A percentile compares a stretch with the other conserved stretches of the same genome.
These are phyloP conservation scores for Amphipoea lucens DNA, from an alignment of 2,888 invertebrate genomes.

Conservation along the genomic window DNA sequence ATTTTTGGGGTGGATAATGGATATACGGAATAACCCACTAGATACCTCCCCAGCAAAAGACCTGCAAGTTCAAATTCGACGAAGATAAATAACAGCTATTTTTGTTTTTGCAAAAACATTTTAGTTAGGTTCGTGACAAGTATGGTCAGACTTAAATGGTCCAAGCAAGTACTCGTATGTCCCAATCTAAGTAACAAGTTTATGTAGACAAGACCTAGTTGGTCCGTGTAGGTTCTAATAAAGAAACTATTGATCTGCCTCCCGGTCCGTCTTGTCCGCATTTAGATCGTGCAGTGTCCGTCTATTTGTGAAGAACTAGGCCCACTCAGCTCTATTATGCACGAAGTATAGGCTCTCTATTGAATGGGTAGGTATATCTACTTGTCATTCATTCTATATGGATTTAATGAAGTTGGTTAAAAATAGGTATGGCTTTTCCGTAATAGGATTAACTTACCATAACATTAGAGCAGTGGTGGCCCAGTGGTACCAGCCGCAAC, in stretches of 20 bases:
- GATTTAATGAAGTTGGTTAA: neutral
- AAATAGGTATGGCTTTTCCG: neutral
- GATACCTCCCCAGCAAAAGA: neutral
- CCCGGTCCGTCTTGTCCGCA: conserved; percentile 15
- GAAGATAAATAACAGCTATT: neutral
- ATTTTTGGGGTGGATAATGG: too few relatives aligned
- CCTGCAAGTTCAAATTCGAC: neutral
- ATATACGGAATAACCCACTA: neutral
- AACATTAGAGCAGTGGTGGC: neutral
- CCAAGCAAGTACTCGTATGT: neutral
- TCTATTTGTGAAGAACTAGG: conserved; percentile 48
- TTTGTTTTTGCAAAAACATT: neutral
- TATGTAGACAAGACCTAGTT: neutral
- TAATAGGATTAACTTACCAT: neutral
- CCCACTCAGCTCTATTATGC: conserved; percentile 44
- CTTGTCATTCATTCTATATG: conserved; percentile 5
- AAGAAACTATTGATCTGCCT: conserved; percentile 47
- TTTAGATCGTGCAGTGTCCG: conserved; percentile 39
- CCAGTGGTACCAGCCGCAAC: too few relatives aligned
- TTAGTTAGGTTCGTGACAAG: neutral
- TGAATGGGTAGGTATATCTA: conserved; percentile 9
- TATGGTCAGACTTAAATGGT: neutral
- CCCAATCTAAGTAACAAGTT: conserved; percentile 18
- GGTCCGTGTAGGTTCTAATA: conserved; percentile 29
- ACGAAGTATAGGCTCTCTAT: conserved; percentile 3